phyloP scores from a whole-genome alignment of 1,140 invertebrate genomes.

The Gyrodactylus salaris region DNA sequence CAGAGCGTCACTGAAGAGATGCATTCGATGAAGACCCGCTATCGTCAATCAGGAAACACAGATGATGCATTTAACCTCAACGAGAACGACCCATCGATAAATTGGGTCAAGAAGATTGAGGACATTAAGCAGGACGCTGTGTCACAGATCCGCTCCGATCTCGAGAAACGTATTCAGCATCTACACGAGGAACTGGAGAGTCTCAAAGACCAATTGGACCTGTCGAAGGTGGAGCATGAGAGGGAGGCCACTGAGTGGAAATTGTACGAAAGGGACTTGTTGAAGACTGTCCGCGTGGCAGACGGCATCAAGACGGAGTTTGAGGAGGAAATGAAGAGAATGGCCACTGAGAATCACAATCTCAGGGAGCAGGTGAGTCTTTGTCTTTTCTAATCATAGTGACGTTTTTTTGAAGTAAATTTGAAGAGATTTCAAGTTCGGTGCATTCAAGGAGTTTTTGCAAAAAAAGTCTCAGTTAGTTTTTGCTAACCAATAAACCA shows the following conservation, averaged over 20 bases:
- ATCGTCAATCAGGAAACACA: neutral
- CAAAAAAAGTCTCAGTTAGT: too few relatives aligned
- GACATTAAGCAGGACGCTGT: neutral
- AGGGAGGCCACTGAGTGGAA: slow-evolving; percentile 40
- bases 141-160: neutral
- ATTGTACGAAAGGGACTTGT: slow-evolving; percentile 47
- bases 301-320: slow-evolving; percentile 40
- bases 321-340: slow-evolving; percentile 32
- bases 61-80: neutral
- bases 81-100: neutral
- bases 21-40: neutral
- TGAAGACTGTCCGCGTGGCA: slow-evolving; percentile 52
- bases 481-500: too few relatives aligned
- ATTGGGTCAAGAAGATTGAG: neutral
- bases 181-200: neutral
- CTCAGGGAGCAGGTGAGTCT: slow-evolving; percentile 29
- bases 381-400: too few relatives aligned
- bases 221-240: neutral
- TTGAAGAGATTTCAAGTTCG: too few relatives aligned
- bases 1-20: neutral
- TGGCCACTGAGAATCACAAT: slow-evolving; percentile 39
- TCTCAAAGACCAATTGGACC: neutral
- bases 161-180: neutral
- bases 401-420: too few relatives aligned
- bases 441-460: too few relatives aligned